Evolutionary conservation across 2,113 vertebrate species (phyloP).

Genomic region (Patagioenas fasciata): DNA sequence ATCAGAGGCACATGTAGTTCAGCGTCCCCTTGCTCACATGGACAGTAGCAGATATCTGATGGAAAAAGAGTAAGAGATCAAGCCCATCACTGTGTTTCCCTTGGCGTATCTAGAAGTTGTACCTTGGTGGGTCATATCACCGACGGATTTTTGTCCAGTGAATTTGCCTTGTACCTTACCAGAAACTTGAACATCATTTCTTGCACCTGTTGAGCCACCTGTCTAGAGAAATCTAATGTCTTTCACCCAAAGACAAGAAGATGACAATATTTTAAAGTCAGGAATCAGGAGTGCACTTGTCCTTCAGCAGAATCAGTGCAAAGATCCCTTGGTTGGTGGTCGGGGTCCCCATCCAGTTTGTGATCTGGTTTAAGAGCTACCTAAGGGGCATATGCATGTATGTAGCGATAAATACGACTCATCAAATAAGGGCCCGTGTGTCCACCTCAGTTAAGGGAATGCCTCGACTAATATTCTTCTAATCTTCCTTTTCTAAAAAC

Average conservation of each 20-base stretch:
- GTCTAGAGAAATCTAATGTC: background rate
- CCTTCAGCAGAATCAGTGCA: background rate
- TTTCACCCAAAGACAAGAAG: background rate
- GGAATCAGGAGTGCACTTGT: background rate
- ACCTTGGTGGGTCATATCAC: background rate
- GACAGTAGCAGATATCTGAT: background rate
- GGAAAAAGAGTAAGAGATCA: background rate
- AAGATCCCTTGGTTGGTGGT: background rate
- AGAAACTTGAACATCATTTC: background rate
- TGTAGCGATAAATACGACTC: fast-evolving
- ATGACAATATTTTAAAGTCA: background rate
- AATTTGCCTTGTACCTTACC: background rate
- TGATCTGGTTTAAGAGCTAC: background rate
- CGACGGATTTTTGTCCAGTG: background rate
- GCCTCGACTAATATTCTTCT: background rate
- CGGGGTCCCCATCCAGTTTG: background rate
- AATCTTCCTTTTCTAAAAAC: background rate
- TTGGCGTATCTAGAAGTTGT: background rate
- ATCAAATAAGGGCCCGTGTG: background rate
- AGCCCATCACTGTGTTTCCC: background rate
- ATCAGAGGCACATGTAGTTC: background rate
- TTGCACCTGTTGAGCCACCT: background rate
- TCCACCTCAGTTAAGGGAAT: background rate
- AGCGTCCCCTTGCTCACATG: background rate
- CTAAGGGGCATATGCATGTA: background rate